Base-by-base conservation (phyloP, 64 coral and sea anemone species). In the Dendrophyllia cribrosa region DNA sequence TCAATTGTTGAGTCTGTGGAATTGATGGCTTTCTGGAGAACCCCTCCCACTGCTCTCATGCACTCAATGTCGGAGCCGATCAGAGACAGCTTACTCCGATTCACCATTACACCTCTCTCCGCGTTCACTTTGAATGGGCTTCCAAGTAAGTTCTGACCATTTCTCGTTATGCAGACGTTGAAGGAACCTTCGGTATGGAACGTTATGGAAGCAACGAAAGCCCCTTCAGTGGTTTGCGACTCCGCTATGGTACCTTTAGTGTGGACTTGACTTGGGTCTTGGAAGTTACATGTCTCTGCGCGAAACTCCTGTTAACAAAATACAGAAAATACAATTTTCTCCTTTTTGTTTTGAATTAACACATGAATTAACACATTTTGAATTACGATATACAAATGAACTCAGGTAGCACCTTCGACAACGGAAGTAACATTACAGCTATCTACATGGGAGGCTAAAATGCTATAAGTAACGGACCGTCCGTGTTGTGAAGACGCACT, bases 31-130 rank as follows among this genome's bases (percentile, higher is more conserved):
- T 68, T 51, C 24, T 75, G 87, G 11, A 94, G 66, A n/a, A 80
- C 88, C 12, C 88, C 77, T 19, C 88, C 95, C 17, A 96, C 79
- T 64, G 43, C 68, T 82, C 26, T 96, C 9, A 96, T 71, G 59
- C 78, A 60, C 0, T 80, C 87, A 22, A 70, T 55, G 53, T 86
- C 46, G 20, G 52, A 82, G 20, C 95, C 91, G 3, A 96, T 60
- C 51, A 96, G 61, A 26, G 78, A 89, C 56, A 96, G 24, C 77
- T 96, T 96, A 79, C 61, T 58, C 16, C 78, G 93, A 17, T 86
- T 63, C 17, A 84, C 44, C 4, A 74, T 53, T 11, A 65, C 74
- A 25, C 91, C 91, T 43, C 53, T 93, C 74, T 96, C 91, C 9
- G 82, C 70, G 5, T 71, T 43, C 10, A 96, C 79, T 47, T 44